Conservation (phyloP, 2,113 vertebrate genomes). For the cattle (Bos taurus) region DNA sequence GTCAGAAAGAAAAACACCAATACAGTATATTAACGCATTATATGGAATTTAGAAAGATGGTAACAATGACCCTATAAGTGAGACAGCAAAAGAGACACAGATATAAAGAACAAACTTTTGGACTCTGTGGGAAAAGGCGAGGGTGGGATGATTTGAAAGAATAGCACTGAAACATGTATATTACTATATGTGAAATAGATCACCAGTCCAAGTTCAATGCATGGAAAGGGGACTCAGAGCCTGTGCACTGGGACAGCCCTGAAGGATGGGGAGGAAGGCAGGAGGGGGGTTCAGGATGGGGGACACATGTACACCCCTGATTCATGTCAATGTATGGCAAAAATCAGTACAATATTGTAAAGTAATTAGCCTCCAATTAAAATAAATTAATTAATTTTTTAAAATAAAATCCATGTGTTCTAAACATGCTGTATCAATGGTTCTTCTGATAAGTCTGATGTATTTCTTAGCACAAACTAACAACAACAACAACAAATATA, state of each 20-base stretch:
- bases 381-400: not conserved
- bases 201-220: not conserved
- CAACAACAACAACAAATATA: not conserved
- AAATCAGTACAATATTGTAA: not conserved
- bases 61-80: not conserved
- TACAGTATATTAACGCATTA: not conserved
- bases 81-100: not conserved
- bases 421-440: not conserved
- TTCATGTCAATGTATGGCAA: not conserved
- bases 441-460: not conserved
- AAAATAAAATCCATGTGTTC: not conserved
- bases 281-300: not conserved
- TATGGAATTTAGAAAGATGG: not conserved
- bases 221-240: not conserved
- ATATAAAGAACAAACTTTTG: not conserved
- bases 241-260: fast-evolving
- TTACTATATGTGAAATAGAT: not conserved
- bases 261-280: fast-evolving
- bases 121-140: not conserved
- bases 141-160: not conserved
- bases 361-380: not conserved
- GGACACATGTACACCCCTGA: not conserved
- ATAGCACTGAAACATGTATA: not conserved
- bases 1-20: not conserved
- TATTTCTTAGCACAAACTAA: not conserved